Evolutionary conservation across 2,113 vertebrate species (phyloP).

Genomic region (Psammodynastes pulverulentus): DNA sequence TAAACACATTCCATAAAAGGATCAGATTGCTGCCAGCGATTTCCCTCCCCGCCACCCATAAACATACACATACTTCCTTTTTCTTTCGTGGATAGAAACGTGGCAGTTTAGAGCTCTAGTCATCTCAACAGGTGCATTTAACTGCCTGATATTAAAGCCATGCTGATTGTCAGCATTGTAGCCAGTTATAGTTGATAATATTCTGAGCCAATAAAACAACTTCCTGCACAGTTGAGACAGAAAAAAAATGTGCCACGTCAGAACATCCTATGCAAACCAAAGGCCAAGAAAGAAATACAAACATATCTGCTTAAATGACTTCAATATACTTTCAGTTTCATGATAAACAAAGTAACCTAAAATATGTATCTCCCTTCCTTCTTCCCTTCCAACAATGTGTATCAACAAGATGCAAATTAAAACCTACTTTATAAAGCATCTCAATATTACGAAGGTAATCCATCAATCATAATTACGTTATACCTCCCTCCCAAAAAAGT

Average conservation of each 20-base stretch:
- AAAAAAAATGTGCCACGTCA: constrained; percentile 68
- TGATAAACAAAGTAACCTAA: neutral
- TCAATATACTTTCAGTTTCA: constrained; percentile 19
- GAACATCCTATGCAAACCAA: constrained; percentile 59
- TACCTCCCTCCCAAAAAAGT: neutral
- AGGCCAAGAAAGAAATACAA: constrained; percentile 11
- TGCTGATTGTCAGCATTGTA: neutral
- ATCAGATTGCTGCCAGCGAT: neutral
- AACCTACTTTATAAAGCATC: neutral
- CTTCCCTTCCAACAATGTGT: neutral
- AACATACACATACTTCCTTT: neutral
- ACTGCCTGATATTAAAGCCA: neutral
- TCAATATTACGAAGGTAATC: neutral
- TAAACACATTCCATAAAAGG: neutral
- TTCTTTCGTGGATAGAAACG: constrained; percentile 36
- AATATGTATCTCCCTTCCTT: neutral
- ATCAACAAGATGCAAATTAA: neutral
- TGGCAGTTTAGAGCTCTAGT: constrained; percentile 58
- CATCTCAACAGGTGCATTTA: constrained; percentile 6
- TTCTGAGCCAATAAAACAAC: constrained; percentile 6
- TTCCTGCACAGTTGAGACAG: constrained; percentile 39
- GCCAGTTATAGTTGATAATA: constrained; percentile 17
- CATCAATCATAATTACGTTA: neutral
- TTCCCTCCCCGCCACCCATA: neutral
- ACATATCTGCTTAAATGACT: neutral